Conservation (phyloP, 1,140 invertebrate genomes). For the Scaptomyza pallida region DNA sequence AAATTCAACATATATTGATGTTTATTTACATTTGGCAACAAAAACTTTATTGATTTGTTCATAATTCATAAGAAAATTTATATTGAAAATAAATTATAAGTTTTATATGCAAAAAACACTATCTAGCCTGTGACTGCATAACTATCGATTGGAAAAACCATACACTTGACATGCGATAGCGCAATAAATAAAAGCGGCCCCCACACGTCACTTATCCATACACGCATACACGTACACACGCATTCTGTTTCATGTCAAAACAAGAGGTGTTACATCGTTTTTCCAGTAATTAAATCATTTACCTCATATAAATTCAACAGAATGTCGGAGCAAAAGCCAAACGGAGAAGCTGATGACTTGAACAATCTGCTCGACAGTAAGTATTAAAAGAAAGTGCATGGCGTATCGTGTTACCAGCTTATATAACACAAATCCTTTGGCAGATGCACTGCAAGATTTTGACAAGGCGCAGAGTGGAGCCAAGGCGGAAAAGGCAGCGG, state of each 20-base stretch:
- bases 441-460: constrained; percentile 86
- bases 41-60: too few relatives aligned
- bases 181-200: not conserved
- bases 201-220: constrained; percentile 9
- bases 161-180: not conserved
- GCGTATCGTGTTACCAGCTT: constrained; percentile 16
- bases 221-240: constrained; percentile 2
- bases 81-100: not conserved
- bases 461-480: constrained; percentile 70
- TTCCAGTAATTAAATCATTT: constrained; percentile 36
- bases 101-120: not conserved
- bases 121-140: too few relatives aligned
- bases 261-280: constrained; percentile 42
- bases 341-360: constrained; percentile 79
- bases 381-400: constrained; percentile 29
- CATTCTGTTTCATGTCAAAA: constrained; percentile 18
- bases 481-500: constrained; percentile 46
- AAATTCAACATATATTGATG: not conserved
- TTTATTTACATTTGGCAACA: too few relatives aligned
- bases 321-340: constrained; percentile 76
- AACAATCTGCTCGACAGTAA: constrained; percentile 85
- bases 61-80: not conserved
- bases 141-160: not conserved
- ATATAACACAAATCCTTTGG: constrained; percentile 41
- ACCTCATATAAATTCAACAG: constrained; percentile 29